Evolutionary conservation across 1,140 invertebrate species (phyloP).

Genomic region (Drosophila busckii): DNA sequence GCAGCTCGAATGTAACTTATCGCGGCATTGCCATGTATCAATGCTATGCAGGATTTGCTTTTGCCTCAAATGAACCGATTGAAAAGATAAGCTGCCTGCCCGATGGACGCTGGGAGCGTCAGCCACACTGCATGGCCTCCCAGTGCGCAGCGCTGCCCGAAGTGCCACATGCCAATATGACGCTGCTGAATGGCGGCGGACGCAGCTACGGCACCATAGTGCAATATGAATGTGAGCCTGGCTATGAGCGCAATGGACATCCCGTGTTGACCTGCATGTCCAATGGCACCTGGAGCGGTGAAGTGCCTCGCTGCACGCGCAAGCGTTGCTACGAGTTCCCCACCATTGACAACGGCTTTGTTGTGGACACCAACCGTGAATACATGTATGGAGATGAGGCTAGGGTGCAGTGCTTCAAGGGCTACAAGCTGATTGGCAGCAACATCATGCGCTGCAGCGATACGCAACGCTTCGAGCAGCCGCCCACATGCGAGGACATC

Average conservation of each 20-base stretch:
- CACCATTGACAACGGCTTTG: slow-evolving; percentile 90
- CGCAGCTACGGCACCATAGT: slow-evolving; percentile 97
- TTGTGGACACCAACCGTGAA: slow-evolving; percentile 85
- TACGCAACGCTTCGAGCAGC: slow-evolving; percentile 90
- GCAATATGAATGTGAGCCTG: slow-evolving; percentile 95
- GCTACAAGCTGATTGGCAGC: slow-evolving; percentile 91
- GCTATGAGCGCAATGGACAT: slow-evolving; percentile 92
- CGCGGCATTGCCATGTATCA: slow-evolving; percentile 95
- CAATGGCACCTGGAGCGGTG: slow-evolving; percentile 97
- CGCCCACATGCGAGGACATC: slow-evolving; percentile 93
- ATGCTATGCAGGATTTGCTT: slow-evolving; percentile 97
- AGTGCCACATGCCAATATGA: slow-evolving; percentile 92
- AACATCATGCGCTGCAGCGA: slow-evolving; percentile 93
- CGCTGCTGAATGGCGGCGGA: slow-evolving; percentile 94
- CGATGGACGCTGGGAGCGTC: slow-evolving; percentile 93
- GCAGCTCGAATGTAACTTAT: slow-evolving; percentile 96
- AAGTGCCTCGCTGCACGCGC: slow-evolving; percentile 92
- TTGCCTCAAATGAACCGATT: slow-evolving; percentile 90
- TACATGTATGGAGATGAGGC: slow-evolving; percentile 95
- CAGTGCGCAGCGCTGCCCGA: slow-evolving; percentile 94
- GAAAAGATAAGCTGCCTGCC: slow-evolving; percentile 94
- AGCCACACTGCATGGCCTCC: slow-evolving; percentile 94
- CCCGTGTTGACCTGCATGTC: slow-evolving; percentile 96
- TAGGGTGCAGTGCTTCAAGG: slow-evolving; percentile 93
- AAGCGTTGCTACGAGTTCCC: slow-evolving; percentile 91